Evolutionary conservation across 2,888 invertebrate species (phyloP).

Genomic region (Nymphalis urticae): DNA sequence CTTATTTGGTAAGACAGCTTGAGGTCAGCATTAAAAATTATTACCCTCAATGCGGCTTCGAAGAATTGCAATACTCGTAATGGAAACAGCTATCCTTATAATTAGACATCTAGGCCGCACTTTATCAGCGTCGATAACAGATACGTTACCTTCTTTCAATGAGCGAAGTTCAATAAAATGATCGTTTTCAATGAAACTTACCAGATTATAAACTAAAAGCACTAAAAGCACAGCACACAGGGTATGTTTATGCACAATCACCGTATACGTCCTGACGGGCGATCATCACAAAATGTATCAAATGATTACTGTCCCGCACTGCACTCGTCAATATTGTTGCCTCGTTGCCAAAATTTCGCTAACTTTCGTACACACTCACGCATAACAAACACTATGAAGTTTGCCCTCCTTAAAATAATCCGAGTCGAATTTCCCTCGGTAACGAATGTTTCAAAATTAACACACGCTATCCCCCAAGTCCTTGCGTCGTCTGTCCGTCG

Average conservation of each 20-base stretch:
- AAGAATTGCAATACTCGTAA: slow-evolving; percentile 15
- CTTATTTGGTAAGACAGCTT: slow-evolving; percentile 14
- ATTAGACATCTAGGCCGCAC: slow-evolving; percentile 28
- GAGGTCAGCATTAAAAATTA: slow-evolving; percentile 20
- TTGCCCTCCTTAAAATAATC: slow-evolving; percentile 51
- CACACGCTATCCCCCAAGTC: slow-evolving; percentile 64
- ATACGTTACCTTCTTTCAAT: slow-evolving; percentile 10
- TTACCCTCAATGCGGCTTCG: slow-evolving; percentile 18
- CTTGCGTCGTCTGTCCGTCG: slow-evolving; percentile 55
- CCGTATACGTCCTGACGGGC: slow-evolving; percentile 58
- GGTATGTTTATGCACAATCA: slow-evolving; percentile 41
- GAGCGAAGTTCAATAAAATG: background rate
- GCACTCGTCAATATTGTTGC: slow-evolving; percentile 46
- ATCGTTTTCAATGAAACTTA: background rate
- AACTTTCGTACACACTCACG: slow-evolving; percentile 57
- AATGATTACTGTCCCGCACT: slow-evolving; percentile 52
- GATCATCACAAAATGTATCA: slow-evolving; percentile 60
- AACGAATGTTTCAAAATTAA: slow-evolving; percentile 49
- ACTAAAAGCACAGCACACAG: slow-evolving; percentile 28
- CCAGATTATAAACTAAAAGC: slow-evolving; percentile 13
- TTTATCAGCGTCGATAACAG: slow-evolving; percentile 28
- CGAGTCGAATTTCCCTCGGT: slow-evolving; percentile 52
- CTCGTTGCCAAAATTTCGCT: slow-evolving; percentile 73
- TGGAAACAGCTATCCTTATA: slow-evolving; percentile 27
- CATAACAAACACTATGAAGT: slow-evolving; percentile 63